Evolutionary conservation across 2,113 vertebrate genomes (phyloP).

Genomic region (Trematomus loennbergii): DNA sequence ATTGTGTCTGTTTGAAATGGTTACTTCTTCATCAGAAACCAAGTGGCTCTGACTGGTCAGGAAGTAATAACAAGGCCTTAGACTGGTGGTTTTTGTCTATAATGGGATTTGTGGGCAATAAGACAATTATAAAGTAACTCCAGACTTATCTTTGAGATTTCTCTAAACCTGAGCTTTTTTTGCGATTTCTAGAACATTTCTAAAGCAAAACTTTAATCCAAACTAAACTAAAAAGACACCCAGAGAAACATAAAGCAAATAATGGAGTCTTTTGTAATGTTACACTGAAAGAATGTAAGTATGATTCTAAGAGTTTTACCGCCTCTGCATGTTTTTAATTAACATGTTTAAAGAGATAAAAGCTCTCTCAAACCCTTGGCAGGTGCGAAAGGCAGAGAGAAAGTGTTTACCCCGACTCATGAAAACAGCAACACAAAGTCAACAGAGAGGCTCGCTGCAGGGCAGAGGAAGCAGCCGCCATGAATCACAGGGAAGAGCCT

Average conservation of each 20-base stretch:
- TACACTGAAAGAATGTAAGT: neutral
- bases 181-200: neutral
- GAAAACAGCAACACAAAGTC: conserved; percentile 36
- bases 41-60: neutral
- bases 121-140: neutral
- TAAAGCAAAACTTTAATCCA: neutral
- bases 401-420: conserved; percentile 14
- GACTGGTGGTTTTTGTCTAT: no score
- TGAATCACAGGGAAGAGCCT: conserved; percentile 48
- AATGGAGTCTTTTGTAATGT: neutral
- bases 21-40: neutral
- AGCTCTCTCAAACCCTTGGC: neutral
- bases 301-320: neutral
- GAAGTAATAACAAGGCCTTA: neutral
- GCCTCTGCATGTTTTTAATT: neutral
- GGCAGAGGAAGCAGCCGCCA: conserved; percentile 16
- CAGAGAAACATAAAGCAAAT: neutral
- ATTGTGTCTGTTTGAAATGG: neutral
- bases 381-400: conserved; percentile 23
- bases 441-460: conserved; percentile 24
- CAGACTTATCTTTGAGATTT: neutral
- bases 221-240: neutral
- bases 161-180: neutral
- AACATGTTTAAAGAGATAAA: neutral
- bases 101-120: neutral